Conservation (phyloP, 2,797 vertebrate genomes). For the Ctenochaetus hawaiiensis region DNA sequence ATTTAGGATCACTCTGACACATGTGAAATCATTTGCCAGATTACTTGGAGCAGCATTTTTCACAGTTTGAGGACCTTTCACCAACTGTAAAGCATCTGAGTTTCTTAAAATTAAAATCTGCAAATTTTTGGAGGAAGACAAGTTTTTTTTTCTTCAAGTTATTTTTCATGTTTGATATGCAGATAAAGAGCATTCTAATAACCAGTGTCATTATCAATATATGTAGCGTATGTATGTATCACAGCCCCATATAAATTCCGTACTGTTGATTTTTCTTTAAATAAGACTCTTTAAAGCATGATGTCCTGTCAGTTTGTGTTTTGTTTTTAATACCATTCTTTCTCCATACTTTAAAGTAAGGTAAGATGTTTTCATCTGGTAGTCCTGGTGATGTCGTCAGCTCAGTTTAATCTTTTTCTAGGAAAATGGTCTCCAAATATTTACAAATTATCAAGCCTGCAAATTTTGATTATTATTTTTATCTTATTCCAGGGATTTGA, state of each 20-base stretch:
- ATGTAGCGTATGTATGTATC: neutral
- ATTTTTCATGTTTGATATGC: neutral
- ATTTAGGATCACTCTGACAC: neutral
- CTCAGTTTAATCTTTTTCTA: neutral
- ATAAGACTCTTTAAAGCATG: neutral
- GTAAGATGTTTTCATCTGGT: neutral
- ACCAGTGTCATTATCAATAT: neutral
- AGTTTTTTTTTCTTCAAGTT: neutral
- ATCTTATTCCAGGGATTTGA: conserved; percentile 9
- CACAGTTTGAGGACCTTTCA: no score
- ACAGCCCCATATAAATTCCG: neutral
- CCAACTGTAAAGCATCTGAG: no score
- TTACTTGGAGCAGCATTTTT: neutral
- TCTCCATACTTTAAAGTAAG: neutral
- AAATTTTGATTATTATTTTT: neutral
- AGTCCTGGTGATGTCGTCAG: neutral
- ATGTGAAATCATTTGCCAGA: conserved; percentile 5
- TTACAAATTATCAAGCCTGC: neutral
- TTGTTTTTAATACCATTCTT: neutral
- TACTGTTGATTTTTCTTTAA: neutral
- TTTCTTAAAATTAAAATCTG: neutral
- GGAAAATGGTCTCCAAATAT: neutral
- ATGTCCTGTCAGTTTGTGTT: neutral
- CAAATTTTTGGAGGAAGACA: neutral
- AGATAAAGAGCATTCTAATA: neutral